Evolutionary conservation across 2,888 invertebrate species (phyloP), one percentile per base, ranked within the genome.

Genomic region (Agonopterix arenella): DNA sequence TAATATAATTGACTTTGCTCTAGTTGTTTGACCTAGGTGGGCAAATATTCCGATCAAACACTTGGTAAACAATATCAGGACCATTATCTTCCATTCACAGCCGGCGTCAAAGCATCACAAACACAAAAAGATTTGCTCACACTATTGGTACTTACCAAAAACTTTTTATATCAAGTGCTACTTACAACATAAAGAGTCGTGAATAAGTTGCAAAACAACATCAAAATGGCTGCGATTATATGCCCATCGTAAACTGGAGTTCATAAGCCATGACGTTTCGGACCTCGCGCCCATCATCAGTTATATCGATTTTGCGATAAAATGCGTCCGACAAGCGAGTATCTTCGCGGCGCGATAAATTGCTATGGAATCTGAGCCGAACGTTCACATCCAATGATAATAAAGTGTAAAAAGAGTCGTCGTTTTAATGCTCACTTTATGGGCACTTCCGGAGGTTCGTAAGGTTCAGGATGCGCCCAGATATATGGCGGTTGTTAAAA

Each of bases 371-470:
- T 89, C 88, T 84, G 84, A 85, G 83, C 82, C 75, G 70, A 48
- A 65, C 79, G 81, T 76, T 86, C 85, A 82, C 85, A 86, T 84
- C 84, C 88, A 89, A 89, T 89, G 83, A 89, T 85, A 89, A 89
- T 88, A 89, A 89, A 89, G 80, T 82, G 84, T 89, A 88, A 88
- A 86, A 89, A 89, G 86, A 85, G 78, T 86, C 81, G 78, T 77
- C 84, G 79, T 76, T 89, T 86, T 88, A 88, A 86, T 84, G 88
- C 79, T 72, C 79, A 73, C 81, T 89, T 88, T 89, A 89, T 84
- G 80, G 83, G 74, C 75, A 79, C 83, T 86, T 86, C 78, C 78
- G 74, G 68, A 68, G 74, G 73, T 76, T 70, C 77, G 76, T 78
- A 79, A 77, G 82, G 80, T 76, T 77, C 78, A 72, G 77, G 76